Evolutionary conservation across 2,113 vertebrate genomes (phyloP).

Genomic region (Sinocyclocheilus maitianheensis): DNA sequence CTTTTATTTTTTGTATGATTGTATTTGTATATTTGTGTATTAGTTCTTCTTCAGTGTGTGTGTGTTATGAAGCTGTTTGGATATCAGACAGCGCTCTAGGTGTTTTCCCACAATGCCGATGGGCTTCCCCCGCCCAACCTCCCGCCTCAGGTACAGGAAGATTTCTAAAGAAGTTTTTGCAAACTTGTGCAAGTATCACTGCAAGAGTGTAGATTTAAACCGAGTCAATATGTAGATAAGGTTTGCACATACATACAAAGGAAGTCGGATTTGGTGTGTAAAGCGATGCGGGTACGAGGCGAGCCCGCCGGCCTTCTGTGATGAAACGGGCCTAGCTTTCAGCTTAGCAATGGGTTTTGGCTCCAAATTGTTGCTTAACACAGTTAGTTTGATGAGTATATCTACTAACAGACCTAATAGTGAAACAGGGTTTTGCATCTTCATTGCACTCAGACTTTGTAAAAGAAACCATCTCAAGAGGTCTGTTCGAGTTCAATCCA

Average conservation of each 20-base stretch:
- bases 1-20: background rate
- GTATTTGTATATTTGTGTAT: background rate
- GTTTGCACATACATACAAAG: conserved; percentile 64
- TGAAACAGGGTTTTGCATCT: background rate
- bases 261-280: conserved; percentile 15
- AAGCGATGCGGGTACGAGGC: conserved; percentile 66
- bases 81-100: conserved; percentile 69
- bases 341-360: background rate
- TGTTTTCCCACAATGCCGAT: conserved; percentile 70
- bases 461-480: background rate
- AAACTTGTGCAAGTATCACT: conserved; percentile 74
- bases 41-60: conserved; percentile 41
- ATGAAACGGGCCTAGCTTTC: conserved; percentile 50
- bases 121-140: conserved; percentile 75
- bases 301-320: conserved; percentile 66
- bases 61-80: conserved; percentile 66
- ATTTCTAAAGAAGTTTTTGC: conserved; percentile 68
- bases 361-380: background rate
- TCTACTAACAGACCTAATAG: no score
- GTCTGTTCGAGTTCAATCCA: no score
- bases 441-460: background rate
- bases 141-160: conserved; percentile 77
- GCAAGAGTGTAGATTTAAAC: conserved; percentile 76
- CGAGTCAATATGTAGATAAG: conserved; percentile 82
- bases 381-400: background rate